phyloP scores from a whole-genome alignment of 2,113 vertebrate genomes.

The Ancistrus triradiatus region DNA sequence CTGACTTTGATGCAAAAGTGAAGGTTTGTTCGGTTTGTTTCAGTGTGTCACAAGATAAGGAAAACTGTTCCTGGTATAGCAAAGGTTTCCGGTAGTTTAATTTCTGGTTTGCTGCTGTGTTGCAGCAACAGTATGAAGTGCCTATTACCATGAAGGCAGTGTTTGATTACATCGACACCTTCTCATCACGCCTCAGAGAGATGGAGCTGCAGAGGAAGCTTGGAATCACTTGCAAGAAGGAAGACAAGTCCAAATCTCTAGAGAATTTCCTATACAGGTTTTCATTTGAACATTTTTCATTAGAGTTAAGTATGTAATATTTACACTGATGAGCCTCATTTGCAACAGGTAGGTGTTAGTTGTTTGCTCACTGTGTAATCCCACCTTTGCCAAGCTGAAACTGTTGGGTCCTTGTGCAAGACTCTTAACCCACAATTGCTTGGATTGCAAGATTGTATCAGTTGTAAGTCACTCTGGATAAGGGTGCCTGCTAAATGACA shows the following conservation, averaged over 20 bases:
- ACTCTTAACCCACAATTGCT: too few species aligned
- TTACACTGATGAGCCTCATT: too few species aligned
- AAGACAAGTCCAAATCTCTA: constrained; percentile 81
- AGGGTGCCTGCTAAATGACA: too few species aligned
- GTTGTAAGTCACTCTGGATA: too few species aligned
- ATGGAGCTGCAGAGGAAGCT: constrained; percentile 84
- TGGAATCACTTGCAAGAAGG: constrained; percentile 76
- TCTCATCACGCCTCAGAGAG: constrained; percentile 83
- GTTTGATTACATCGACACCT: constrained; percentile 82
- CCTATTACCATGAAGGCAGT: constrained; percentile 85
- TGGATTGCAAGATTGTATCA: too few species aligned
- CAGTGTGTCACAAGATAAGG: background rate
- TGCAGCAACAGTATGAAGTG: constrained; percentile 87
- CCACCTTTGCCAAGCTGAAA: too few species aligned
- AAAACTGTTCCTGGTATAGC: too few species aligned
- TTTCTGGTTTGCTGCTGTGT: constrained; percentile 16
- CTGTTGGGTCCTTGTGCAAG: too few species aligned
- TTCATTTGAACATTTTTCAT: background rate
- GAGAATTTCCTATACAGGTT: constrained; percentile 86
- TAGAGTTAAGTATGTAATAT: too few species aligned
- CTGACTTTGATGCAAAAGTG: constrained; percentile 79
- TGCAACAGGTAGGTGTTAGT: too few species aligned
- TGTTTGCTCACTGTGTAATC: too few species aligned
- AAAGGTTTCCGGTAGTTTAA: background rate
- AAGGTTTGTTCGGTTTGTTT: constrained; percentile 70